Conservation (phyloP, 2,888 invertebrate species). For the Synanthedon andrenaeformis region DNA sequence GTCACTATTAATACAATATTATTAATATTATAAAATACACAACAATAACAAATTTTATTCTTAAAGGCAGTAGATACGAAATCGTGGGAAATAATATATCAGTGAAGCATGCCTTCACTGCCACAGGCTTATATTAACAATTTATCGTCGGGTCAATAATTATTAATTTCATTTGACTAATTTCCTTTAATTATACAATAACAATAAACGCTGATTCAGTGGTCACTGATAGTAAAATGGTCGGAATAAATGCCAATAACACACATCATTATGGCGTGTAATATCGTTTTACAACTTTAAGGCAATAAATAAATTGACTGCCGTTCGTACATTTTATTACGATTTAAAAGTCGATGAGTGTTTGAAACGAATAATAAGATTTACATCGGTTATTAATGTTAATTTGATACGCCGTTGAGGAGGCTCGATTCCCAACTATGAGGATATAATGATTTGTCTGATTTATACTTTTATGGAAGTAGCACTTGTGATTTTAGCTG, state of each 20-base stretch:
- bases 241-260: constrained; percentile 65
- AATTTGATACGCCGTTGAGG: constrained; percentile 46
- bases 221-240: constrained; percentile 59
- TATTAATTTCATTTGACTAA: constrained; percentile 32
- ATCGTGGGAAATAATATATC: too few relatives aligned
- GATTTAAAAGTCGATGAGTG: constrained; percentile 68
- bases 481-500: not conserved
- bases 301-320: constrained; percentile 68
- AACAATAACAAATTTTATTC: too few relatives aligned
- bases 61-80: too few relatives aligned
- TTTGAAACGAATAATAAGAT: constrained; percentile 64
- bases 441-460: not conserved
- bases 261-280: constrained; percentile 66
- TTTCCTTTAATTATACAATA: constrained; percentile 57
- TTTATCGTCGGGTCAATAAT: constrained; percentile 5
- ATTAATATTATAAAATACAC: too few relatives aligned
- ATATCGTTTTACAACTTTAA: constrained; percentile 68
- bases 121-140: too few relatives aligned
- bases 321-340: constrained; percentile 68
- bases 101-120: constrained; percentile 2
- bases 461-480: not conserved
- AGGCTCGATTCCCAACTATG: constrained; percentile 6
- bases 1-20: too few relatives aligned
- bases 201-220: constrained; percentile 52
- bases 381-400: constrained; percentile 59